Conservation (phyloP, 2,888 invertebrate genomes). For the Amblyjoppa proteus region DNA sequence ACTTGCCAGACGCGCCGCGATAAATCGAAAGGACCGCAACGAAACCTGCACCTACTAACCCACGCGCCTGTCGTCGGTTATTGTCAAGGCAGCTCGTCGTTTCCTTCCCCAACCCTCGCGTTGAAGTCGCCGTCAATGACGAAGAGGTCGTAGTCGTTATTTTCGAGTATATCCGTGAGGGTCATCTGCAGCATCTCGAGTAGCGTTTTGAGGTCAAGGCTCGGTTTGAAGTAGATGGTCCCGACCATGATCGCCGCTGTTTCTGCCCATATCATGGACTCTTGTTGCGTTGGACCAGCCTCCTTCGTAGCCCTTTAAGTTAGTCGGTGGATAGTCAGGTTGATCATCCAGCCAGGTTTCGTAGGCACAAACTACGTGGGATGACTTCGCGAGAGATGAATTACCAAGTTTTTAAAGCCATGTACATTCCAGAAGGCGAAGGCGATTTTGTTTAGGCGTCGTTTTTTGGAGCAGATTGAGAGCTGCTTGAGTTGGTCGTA, state of each 20-base stretch:
- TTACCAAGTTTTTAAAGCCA: neutral
- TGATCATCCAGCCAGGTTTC: too few species aligned
- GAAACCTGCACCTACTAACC: too few species aligned
- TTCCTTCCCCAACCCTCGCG: constrained; percentile 22
- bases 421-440: neutral
- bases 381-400: neutral
- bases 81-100: neutral
- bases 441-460: neutral
- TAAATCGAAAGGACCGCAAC: too few species aligned
- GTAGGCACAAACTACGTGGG: neutral
- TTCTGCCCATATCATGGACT: neutral
- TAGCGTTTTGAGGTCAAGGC: neutral
- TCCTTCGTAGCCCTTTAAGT: neutral
- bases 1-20: too few species aligned
- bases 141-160: constrained; percentile 1
- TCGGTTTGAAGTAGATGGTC: neutral
- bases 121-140: neutral
- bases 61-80: too few species aligned
- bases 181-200: neutral
- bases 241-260: neutral
- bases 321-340: neutral
- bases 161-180: constrained; percentile 15
- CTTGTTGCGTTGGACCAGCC: neutral
- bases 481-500: too few species aligned
- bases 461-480: neutral